Evolutionary conservation across 2,888 invertebrate genomes (phyloP), one percentile per base, ranked within the genome.

Genomic region (Augochlorella aurata): DNA sequence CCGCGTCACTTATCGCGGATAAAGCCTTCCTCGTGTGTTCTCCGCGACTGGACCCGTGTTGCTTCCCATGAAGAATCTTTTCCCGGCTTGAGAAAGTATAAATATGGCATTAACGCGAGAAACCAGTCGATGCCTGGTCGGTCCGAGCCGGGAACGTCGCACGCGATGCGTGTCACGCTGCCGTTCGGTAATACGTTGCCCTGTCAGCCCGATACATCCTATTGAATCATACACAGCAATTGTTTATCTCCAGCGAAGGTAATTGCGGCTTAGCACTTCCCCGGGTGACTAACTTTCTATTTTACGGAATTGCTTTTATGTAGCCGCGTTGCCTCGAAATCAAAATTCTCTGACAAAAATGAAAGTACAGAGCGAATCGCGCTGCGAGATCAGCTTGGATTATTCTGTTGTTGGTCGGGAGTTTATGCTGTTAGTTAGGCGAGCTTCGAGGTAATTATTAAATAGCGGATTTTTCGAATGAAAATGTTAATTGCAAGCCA

Each of bases 31-130:
- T 50, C 58, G 58, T 47, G 68, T 52, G 66, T 68, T 49, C 67
- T 66, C 58, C 50, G 61, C 66, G 50, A 63, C 38, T 38, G 12
- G 18, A 38, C 29, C 71, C 9, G 58, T 38, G 79, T 68, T 49
- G 73, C 49, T 85, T 84, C 85, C 76, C 84, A 78, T 71, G 82
- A 85, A 75, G 79, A 84, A 80, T 76, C 77, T 69, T 58, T 79
- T 65, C 72, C 58, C 54, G 54, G 18, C 68, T 71, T 58, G 81
- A 74, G 61, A 74, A 85, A 76, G 85, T 77, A 85, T 82, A 82
- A 85, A 85, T 82, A 84, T 76, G 79, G 84, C 84, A 52, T 76
- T 74, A 77, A 68, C 84, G 77, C 79, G 77, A 84, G 79, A 84
- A 82, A 85, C 77, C 65, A 67, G 78, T 79, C 74, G 49, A 77